phyloP scores from a whole-genome alignment of 2,888 invertebrate genomes.

The Miltochrista miniata region DNA sequence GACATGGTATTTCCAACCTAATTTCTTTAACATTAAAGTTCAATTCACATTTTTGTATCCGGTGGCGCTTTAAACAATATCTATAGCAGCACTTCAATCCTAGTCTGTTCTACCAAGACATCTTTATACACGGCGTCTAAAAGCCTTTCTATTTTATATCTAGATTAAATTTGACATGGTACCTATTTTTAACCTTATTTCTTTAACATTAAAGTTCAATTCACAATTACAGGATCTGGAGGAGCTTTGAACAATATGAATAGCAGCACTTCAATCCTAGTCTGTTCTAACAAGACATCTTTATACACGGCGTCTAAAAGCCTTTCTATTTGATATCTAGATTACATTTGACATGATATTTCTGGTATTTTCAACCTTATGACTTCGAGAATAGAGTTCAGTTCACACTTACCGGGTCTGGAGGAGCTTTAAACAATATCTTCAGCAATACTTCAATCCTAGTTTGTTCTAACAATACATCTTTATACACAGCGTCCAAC shows the following conservation, averaged over 20 bases:
- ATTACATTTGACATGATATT: too few relatives aligned
- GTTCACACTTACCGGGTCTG: conserved; percentile 63
- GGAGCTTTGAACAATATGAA: conserved; percentile 87
- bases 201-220: too few relatives aligned
- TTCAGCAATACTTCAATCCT: conserved; percentile 89
- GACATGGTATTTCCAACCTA: too few relatives aligned
- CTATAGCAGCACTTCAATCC: conserved; percentile 88
- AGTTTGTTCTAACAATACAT: conserved; percentile 85
- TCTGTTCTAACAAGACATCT: conserved; percentile 85
- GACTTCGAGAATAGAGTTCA: too few relatives aligned
- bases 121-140: conserved; percentile 85
- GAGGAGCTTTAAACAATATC: conserved; percentile 86
- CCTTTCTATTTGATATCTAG: too few relatives aligned
- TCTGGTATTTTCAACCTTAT: too few relatives aligned
- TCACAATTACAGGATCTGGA: conserved; percentile 71
- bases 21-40: too few relatives aligned
- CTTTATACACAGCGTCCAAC: conserved; percentile 84
- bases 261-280: conserved; percentile 88
- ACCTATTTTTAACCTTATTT: too few relatives aligned
- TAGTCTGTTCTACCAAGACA: conserved; percentile 85
- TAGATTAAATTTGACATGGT: too few relatives aligned
- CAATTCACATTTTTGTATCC: conserved; percentile 51
- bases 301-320: conserved; percentile 85
- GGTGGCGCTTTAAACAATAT: conserved; percentile 87
- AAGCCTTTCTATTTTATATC: conserved; percentile 84